Evolutionary conservation across 1,140 invertebrate species (phyloP).

Genomic region (Drosophila gunungcola): DNA sequence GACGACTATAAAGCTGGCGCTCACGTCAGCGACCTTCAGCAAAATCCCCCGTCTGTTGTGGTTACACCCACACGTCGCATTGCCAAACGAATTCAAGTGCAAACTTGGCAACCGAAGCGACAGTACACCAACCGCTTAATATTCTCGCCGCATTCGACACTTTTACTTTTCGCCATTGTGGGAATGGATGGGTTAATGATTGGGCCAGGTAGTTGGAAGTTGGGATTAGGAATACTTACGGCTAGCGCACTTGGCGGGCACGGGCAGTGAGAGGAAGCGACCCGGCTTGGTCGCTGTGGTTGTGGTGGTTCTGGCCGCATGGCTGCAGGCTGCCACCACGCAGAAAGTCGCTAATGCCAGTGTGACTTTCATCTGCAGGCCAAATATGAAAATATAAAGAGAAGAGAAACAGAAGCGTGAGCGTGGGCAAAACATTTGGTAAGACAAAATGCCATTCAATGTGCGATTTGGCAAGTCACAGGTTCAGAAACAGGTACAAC

Average conservation of each 20-base stretch:
- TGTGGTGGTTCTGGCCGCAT: constrained; percentile 80
- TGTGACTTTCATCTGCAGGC: constrained; percentile 83
- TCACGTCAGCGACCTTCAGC: constrained; percentile 70
- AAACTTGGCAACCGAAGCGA: constrained; percentile 63
- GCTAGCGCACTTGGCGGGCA: constrained; percentile 91
- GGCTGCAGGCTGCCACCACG: constrained; percentile 75
- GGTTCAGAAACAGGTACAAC: constrained; percentile 1
- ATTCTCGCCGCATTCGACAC: constrained; percentile 59
- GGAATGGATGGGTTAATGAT: neutral
- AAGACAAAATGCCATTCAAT: neutral
- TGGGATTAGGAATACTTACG: constrained; percentile 87
- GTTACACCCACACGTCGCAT: constrained; percentile 69
- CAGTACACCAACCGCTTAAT: constrained; percentile 35
- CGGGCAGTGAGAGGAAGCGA: constrained; percentile 91
- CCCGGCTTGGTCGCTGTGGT: constrained; percentile 86
- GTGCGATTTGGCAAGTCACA: constrained; percentile 31
- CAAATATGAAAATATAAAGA: constrained; percentile 20
- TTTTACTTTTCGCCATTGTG: constrained; percentile 69
- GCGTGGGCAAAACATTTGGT: neutral
- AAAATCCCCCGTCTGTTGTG: constrained; percentile 27
- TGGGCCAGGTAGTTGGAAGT: neutral
- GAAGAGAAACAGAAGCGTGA: constrained; percentile 11
- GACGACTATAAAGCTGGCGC: constrained; percentile 2
- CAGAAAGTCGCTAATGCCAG: constrained; percentile 84
- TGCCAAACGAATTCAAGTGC: constrained; percentile 79